Evolutionary conservation across 2,888 invertebrate genomes (phyloP).

Genomic region (Rambutsinella grinnellia): DNA sequence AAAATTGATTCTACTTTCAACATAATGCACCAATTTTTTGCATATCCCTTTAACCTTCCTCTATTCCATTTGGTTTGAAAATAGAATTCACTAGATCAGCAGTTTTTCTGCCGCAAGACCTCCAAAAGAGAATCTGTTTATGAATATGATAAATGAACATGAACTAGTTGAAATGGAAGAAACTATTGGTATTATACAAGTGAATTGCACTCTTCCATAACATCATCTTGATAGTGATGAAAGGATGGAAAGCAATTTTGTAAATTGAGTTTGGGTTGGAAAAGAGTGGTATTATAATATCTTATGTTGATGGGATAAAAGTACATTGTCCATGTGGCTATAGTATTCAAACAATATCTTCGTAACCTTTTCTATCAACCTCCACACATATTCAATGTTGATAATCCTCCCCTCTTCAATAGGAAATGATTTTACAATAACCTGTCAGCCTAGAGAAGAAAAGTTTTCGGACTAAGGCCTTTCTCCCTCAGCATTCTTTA

Average conservation of each 20-base stretch:
- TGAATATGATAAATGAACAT: too few relatives aligned
- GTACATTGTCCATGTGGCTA: neutral
- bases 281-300: neutral
- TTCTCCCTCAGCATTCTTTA: neutral
- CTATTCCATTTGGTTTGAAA: too few relatives aligned
- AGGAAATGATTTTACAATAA: constrained; percentile 53
- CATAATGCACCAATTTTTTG: too few relatives aligned
- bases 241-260: neutral
- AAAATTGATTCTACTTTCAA: too few relatives aligned
- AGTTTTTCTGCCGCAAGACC: too few relatives aligned
- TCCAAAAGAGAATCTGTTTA: too few relatives aligned
- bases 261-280: neutral
- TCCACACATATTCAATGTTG: constrained; percentile 20
- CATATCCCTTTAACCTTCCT: too few relatives aligned
- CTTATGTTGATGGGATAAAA: neutral
- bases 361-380: neutral
- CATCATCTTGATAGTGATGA: too few relatives aligned
- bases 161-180: too few relatives aligned
- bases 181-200: too few relatives aligned
- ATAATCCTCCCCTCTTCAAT: constrained; percentile 15
- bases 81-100: too few relatives aligned
- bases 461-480: constrained; percentile 23
- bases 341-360: neutral
- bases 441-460: constrained; percentile 36
- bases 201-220: too few relatives aligned